phyloP scores from a whole-genome alignment of 2,113 vertebrate genomes.

The Bucco capensis region DNA sequence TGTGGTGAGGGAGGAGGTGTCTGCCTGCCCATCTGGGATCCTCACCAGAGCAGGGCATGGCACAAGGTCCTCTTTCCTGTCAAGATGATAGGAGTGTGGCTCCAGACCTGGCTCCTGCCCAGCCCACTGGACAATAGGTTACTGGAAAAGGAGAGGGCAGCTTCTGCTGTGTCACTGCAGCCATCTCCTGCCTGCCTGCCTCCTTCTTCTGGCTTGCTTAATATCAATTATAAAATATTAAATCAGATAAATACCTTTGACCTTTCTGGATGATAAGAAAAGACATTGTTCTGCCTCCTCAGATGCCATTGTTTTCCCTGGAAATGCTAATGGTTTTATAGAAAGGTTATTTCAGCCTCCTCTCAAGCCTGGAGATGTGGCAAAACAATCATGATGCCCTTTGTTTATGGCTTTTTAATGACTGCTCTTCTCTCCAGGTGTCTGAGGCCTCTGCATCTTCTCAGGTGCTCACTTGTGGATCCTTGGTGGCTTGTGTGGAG shows the following conservation, averaged over 20 bases:
- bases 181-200: not conserved
- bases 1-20: rapidly evolving
- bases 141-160: not conserved
- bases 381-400: slow-evolving; percentile 41
- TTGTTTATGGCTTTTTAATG: slow-evolving; percentile 63
- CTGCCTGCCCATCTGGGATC: not conserved
- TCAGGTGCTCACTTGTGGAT: not conserved
- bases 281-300: slow-evolving; percentile 20
- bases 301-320: slow-evolving; percentile 37
- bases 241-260: slow-evolving; percentile 65
- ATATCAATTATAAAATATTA: slow-evolving; percentile 62
- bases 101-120: not conserved
- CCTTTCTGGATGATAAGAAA: slow-evolving; percentile 60
- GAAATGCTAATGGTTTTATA: slow-evolving; percentile 69
- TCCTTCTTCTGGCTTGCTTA: not conserved
- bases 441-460: not conserved
- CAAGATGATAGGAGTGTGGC: not conserved
- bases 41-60: not conserved
- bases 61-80: not conserved
- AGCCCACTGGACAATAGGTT: not conserved
- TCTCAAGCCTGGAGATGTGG: not conserved
- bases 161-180: not conserved
- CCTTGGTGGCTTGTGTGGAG: not conserved
- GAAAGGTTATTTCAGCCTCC: slow-evolving; percentile 64
- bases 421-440: slow-evolving; percentile 11